Percentiles rank a stretch among this genome's conserved stretches.
These are phyloP conservation scores for Alcis repandata DNA, from an alignment of 2,888 invertebrate genomes.

Conservation along the genomic window DNA sequence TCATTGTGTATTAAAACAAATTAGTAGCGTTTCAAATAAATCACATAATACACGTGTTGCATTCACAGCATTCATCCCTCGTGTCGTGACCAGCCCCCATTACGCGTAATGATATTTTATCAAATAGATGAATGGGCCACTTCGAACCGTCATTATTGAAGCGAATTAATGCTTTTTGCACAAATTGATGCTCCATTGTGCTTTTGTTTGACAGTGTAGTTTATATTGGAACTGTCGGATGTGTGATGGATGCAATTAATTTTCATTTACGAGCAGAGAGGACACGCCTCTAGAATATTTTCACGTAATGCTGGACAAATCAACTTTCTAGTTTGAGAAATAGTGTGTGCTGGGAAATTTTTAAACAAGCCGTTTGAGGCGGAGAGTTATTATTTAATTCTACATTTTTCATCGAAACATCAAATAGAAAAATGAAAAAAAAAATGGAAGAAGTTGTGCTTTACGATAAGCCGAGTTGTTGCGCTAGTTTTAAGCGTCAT, in stretches of 20 bases:
- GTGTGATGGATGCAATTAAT: conserved; percentile 8
- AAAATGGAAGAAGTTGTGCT: too few species aligned
- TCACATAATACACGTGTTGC: conserved; percentile 18
- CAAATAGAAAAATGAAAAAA: too few species aligned
- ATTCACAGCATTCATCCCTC: conserved; percentile 24
- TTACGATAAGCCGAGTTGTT: too few species aligned
- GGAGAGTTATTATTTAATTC: too few species aligned
- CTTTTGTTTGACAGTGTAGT: conserved; percentile 3
- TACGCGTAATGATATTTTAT: conserved; percentile 48
- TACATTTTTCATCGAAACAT: too few species aligned
- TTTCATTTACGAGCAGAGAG: background rate
- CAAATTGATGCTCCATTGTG: conserved; percentile 2
- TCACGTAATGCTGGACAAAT: too few species aligned
- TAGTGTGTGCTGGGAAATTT: too few species aligned
- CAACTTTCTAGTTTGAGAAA: too few species aligned
- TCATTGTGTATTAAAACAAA: background rate
- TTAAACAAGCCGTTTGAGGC: too few species aligned
- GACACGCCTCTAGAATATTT: background rate
- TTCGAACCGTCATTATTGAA: conserved; percentile 24
- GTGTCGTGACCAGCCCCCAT: conserved; percentile 52
- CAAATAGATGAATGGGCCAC: conserved; percentile 41
- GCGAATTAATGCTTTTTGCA: conserved; percentile 25
- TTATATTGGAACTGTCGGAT: background rate
- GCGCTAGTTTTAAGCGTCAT: too few species aligned
- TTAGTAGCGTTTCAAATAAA: conserved; percentile 5